Conservation (phyloP, 1,140 invertebrate genomes). For the Hydropsyche tenuis region DNA sequence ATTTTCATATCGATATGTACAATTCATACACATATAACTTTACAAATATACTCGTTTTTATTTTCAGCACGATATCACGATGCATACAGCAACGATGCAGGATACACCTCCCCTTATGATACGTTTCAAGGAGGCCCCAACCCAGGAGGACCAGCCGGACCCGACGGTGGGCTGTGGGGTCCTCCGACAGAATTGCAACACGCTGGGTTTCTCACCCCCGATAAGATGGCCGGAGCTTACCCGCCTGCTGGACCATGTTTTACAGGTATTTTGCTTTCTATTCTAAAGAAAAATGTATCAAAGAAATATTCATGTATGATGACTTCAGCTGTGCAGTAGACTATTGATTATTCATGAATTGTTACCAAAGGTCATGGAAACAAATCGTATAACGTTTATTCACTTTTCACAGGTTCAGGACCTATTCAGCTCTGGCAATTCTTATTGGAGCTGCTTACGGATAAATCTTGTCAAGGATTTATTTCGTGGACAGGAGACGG, state of each 20-base stretch:
- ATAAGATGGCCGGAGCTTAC: constrained; percentile 66
- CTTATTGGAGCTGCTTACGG: constrained; percentile 92
- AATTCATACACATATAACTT: no score
- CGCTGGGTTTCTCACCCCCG: constrained; percentile 61
- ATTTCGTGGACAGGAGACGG: constrained; percentile 99
- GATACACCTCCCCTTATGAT: constrained; percentile 72
- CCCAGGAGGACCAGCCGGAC: constrained; percentile 76
- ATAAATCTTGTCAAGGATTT: constrained; percentile 94
- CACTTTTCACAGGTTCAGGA: constrained; percentile 72
- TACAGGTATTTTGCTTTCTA: no score
- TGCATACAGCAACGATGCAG: constrained; percentile 66
- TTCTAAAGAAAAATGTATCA: no score
- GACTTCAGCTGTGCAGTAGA: no score
- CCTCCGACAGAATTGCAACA: constrained; percentile 65
- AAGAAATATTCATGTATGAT: neutral
- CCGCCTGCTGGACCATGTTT: constrained; percentile 77
- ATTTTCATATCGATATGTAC: no score
- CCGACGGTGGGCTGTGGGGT: constrained; percentile 60
- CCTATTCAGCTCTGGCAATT: constrained; percentile 98
- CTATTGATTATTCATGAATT: neutral
- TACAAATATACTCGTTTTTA: constrained; percentile 20
- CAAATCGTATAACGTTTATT: constrained; percentile 11
- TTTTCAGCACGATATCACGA: constrained; percentile 66
- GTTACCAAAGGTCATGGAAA: neutral
- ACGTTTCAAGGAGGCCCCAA: constrained; percentile 69